Evolutionary conservation across 2,888 invertebrate species (phyloP), one percentile per base, ranked within the genome.

Genomic region (Anticlea derivata): DNA sequence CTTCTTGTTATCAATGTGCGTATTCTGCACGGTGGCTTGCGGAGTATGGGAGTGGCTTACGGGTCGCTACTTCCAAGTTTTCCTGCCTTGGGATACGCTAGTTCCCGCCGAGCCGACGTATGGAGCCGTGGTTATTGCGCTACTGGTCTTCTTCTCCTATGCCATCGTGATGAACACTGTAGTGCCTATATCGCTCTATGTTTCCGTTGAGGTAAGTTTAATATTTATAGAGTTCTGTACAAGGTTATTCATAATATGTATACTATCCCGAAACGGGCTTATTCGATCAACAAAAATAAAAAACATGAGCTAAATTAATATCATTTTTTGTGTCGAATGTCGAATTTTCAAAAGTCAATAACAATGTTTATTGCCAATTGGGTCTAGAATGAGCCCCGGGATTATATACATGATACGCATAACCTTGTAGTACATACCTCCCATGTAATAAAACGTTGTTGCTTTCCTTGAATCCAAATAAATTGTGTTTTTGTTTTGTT

Each of bases 91-190:
- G 98, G 98, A 98, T 92, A 92, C 94, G 75, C 93, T 97, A 73
- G 96, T 98, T 79, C 97, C 98, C 44, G 93, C 92, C 69, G 95
- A 96, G 82, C 94, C 96, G 54, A 85, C 94, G 58, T 93, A 94
- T 65, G 98, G 97, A 70, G 96, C 97, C 65, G 95, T 97, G 61
- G 96, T 98, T 70, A 99, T 98, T 75, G 97, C 99, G 63, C 93
- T 98, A 68, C 94, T 99, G 65, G 97, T 98, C 64, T 99, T 99
- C 93, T 98, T 99, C 93, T 99, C 99, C 26, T 99, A 99, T 91
- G 97, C 98, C 78, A 99, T 99, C 86, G 97, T 99, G 72, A 94
- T 99, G 87, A 99, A 99, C 93, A 99, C 99, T 75, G 98, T 99
- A 76, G 99, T 99, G 93, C 99, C 99, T 91, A 99, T 99, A 85